A percentile compares a stretch with the other conserved stretches of the same genome.
Evolutionary conservation across 1,140 invertebrate species (phyloP).

Genomic region (Leptinotarsa defecta): DNA sequence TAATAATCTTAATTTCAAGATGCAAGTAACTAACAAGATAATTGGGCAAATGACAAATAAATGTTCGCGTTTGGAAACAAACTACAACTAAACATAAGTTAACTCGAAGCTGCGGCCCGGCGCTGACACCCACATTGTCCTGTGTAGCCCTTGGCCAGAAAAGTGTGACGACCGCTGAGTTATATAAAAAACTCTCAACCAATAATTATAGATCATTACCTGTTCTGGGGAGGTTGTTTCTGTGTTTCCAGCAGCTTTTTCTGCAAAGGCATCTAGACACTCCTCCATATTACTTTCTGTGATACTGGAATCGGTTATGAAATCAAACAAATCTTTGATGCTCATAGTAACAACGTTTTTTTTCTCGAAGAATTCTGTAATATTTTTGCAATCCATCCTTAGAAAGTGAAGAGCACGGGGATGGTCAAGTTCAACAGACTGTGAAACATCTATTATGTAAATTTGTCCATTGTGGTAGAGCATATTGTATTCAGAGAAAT

Average conservation of each 20-base stretch:
- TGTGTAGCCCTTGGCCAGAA: no score
- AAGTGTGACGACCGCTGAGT: no score
- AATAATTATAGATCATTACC: slow-evolving; percentile 44
- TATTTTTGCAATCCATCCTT: slow-evolving; percentile 92
- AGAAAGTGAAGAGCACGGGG: slow-evolving; percentile 93
- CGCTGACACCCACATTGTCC: no score
- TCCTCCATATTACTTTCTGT: slow-evolving; percentile 81
- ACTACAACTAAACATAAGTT: no score
- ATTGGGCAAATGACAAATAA: no score
- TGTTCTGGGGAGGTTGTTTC: slow-evolving; percentile 71
- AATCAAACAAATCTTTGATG: slow-evolving; percentile 92
- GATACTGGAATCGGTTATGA: slow-evolving; percentile 89
- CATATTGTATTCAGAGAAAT: slow-evolving; percentile 97
- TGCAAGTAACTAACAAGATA: no score
- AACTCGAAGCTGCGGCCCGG: no score
- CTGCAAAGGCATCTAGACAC: slow-evolving; percentile 73
- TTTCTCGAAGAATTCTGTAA: slow-evolving; percentile 91
- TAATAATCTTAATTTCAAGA: no score
- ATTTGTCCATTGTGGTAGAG: slow-evolving; percentile 82
- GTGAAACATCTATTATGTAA: slow-evolving; percentile 96
- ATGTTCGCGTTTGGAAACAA: no score
- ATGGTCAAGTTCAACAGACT: slow-evolving; percentile 98
- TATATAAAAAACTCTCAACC: no score
- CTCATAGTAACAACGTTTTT: slow-evolving; percentile 87
- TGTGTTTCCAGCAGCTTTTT: slow-evolving; percentile 65